Conservation (phyloP, 1,140 invertebrate species). For the Lethrus apterus region DNA sequence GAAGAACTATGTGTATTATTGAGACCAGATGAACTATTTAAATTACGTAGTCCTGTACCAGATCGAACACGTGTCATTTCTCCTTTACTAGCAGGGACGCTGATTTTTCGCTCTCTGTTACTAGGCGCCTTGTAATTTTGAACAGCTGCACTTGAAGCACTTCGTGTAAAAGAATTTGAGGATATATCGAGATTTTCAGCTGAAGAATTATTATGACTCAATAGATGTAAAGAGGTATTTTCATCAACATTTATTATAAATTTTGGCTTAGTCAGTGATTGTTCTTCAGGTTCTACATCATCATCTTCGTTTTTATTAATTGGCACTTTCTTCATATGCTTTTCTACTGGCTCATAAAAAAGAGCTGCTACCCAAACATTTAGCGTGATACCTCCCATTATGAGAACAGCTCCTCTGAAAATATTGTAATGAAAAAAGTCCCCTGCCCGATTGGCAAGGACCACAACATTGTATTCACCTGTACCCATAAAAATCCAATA, state of each 20-base stretch:
- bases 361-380: slow-evolving; percentile 78
- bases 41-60: slow-evolving; percentile 25
- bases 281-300: slow-evolving; percentile 39
- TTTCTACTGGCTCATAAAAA: slow-evolving; percentile 75
- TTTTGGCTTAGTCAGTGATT: slow-evolving; percentile 23
- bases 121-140: slow-evolving; percentile 44
- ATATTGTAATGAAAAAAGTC: slow-evolving; percentile 18
- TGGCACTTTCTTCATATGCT: slow-evolving; percentile 64
- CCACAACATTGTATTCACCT: slow-evolving; percentile 44
- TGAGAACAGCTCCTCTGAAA: slow-evolving; percentile 65
- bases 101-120: slow-evolving; percentile 46
- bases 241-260: slow-evolving; percentile 39
- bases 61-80: slow-evolving; percentile 29
- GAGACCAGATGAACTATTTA: slow-evolving; percentile 5
- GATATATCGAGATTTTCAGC: slow-evolving; percentile 28
- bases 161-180: slow-evolving; percentile 37
- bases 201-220: slow-evolving; percentile 33
- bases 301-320: slow-evolving; percentile 42
- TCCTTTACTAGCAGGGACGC: slow-evolving; percentile 43
- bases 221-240: slow-evolving; percentile 29
- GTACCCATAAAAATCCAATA: slow-evolving; percentile 67
- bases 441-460: slow-evolving; percentile 11
- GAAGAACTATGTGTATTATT: slow-evolving; percentile 26
- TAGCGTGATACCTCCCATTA: slow-evolving; percentile 74
- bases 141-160: slow-evolving; percentile 49